These are phyloP conservation scores for Cataglyphis altisquamis DNA, from an alignment of 2,888 invertebrate species.

Conservation along the genomic window DNA sequence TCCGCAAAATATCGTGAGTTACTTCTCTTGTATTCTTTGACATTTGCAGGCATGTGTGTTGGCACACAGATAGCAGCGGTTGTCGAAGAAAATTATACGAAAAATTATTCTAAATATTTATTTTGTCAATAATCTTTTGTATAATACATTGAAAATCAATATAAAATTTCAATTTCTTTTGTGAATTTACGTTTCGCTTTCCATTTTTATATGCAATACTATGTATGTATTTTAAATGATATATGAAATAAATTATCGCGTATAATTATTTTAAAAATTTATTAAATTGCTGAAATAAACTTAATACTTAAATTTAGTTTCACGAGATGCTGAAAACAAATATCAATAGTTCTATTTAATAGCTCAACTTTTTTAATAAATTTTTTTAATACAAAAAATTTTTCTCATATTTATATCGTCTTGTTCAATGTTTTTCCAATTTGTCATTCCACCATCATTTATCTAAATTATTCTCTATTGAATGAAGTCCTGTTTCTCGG, in stretches of 20 bases:
- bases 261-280: not conserved
- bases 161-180: not conserved
- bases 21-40: conserved; percentile 66
- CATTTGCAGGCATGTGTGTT: conserved; percentile 51
- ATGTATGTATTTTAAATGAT: not conserved
- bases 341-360: not conserved
- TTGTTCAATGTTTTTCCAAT: not conserved
- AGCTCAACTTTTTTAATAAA: not conserved
- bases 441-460: not conserved
- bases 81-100: conserved; percentile 9
- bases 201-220: not conserved
- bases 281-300: not conserved
- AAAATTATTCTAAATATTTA: not conserved
- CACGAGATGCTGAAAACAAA: not conserved
- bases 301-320: not conserved
- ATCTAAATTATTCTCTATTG: conserved; percentile 14
- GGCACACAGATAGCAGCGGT: not conserved
- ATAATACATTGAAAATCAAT: too few species aligned
- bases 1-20: conserved; percentile 84
- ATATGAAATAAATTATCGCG: not conserved
- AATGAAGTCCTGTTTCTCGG: conserved; percentile 18
- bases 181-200: not conserved
- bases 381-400: not conserved
- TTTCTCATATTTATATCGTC: not conserved
- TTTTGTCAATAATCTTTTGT: conserved; percentile 3